These are phyloP conservation scores for Anthoscopus minutus DNA, from an alignment of 2,113 vertebrate genomes.

Conservation along the genomic window DNA sequence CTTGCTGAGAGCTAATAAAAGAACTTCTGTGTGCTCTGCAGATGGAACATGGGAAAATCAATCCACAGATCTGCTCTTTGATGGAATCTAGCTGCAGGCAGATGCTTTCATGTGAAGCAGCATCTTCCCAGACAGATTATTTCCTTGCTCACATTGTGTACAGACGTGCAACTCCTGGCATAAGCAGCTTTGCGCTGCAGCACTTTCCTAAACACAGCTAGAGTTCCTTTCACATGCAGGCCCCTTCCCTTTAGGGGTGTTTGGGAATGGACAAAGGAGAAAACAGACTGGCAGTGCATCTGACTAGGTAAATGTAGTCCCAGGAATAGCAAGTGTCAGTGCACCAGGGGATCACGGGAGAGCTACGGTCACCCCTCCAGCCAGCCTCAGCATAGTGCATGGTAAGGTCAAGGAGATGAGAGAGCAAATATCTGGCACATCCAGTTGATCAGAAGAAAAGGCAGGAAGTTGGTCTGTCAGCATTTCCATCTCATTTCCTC, in stretches of 20 bases:
- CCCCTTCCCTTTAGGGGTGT: not conserved
- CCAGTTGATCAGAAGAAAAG: not conserved
- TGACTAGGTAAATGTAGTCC: not conserved
- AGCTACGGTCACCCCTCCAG: not conserved
- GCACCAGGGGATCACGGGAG: not conserved
- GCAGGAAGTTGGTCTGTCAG: not conserved
- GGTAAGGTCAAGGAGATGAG: not conserved
- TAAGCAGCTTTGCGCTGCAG: not conserved
- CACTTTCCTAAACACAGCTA: not conserved
- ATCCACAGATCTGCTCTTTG: constrained; percentile 42
- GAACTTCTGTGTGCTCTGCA: constrained; percentile 6
- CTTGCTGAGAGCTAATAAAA: not conserved
- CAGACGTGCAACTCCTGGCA: not conserved
- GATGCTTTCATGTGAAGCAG: constrained; percentile 32
- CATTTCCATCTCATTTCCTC: not conserved
- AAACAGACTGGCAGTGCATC: not conserved
- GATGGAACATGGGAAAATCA: constrained; percentile 39
- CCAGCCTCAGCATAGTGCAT: not conserved
- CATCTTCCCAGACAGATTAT: constrained; percentile 47
- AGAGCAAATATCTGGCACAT: not conserved
- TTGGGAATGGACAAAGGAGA: not conserved
- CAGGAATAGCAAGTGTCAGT: not conserved
- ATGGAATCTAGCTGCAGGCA: constrained; percentile 47
- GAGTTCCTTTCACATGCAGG: not conserved
- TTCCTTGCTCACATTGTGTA: not conserved